These are phyloP conservation scores for Heliornis fulica DNA, from an alignment of 2,113 vertebrate species.

Conservation along the genomic window DNA sequence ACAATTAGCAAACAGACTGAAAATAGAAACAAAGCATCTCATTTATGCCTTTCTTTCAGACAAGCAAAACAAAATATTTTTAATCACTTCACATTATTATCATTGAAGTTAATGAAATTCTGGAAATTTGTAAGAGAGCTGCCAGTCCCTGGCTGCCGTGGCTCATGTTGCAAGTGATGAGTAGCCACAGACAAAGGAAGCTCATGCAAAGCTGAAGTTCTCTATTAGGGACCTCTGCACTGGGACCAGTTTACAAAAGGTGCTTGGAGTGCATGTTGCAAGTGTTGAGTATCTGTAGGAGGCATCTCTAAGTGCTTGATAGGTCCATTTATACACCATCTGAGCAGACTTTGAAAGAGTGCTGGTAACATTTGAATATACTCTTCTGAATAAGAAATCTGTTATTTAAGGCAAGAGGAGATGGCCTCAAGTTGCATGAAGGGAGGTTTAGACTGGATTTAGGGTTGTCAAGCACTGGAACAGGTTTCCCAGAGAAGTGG, in stretches of 20 bases:
- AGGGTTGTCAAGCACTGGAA: no score
- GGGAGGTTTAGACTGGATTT: no score
- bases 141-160: not conserved
- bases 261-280: not conserved
- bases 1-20: not conserved
- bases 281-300: not conserved
- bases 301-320: not conserved
- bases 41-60: conserved; percentile 18
- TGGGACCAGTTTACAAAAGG: not conserved
- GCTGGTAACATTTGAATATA: not conserved
- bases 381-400: not conserved
- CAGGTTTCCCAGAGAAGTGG: no score
- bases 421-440: no score
- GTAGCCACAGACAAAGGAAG: not conserved
- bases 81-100: conserved; percentile 14
- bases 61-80: conserved; percentile 14
- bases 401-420: not conserved
- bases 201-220: not conserved
- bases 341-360: not conserved
- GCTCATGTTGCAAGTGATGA: not conserved
- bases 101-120: not conserved
- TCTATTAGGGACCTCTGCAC: not conserved
- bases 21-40: conserved; percentile 25
- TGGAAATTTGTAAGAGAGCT: conserved; percentile 7
- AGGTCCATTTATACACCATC: not conserved